These are phyloP conservation scores for Podiceps cristatus DNA, from an alignment of 2,113 vertebrate species.

Conservation along the genomic window DNA sequence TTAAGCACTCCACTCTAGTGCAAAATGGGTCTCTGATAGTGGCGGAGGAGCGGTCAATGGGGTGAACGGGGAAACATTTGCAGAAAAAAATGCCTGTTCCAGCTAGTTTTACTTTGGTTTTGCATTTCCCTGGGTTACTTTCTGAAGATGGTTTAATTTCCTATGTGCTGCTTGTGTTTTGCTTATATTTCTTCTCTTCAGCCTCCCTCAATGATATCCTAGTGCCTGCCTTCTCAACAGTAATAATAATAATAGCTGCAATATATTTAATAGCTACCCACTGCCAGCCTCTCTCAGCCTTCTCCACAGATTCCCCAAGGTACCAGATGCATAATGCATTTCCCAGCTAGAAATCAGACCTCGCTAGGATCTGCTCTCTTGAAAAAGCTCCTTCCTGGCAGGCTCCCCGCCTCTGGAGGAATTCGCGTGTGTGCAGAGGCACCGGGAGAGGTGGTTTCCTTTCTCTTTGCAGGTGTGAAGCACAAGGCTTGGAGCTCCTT, in stretches of 20 bases:
- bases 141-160: constrained; percentile 15
- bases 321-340: constrained; percentile 61
- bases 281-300: constrained; percentile 56
- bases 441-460: not conserved
- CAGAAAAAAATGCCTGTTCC: not conserved
- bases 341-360: constrained; percentile 51
- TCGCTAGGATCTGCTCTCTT: not conserved
- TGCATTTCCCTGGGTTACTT: not conserved
- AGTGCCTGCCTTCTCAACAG: constrained; percentile 43
- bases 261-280: constrained; percentile 68
- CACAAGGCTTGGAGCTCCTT: not conserved
- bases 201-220: not conserved
- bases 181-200: not conserved
- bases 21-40: not conserved
- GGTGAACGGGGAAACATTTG: not conserved
- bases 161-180: not conserved
- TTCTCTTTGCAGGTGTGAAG: not conserved
- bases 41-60: not conserved
- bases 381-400: constrained; percentile 23
- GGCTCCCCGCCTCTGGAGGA: constrained; percentile 1
- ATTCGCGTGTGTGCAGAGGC: not conserved
- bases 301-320: constrained; percentile 55
- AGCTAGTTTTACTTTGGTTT: not conserved
- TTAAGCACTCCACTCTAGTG: not conserved
- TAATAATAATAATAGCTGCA: constrained; percentile 64